Evolutionary conservation across 2,888 invertebrate species (phyloP).

Genomic region (Achlya flavicornis): DNA sequence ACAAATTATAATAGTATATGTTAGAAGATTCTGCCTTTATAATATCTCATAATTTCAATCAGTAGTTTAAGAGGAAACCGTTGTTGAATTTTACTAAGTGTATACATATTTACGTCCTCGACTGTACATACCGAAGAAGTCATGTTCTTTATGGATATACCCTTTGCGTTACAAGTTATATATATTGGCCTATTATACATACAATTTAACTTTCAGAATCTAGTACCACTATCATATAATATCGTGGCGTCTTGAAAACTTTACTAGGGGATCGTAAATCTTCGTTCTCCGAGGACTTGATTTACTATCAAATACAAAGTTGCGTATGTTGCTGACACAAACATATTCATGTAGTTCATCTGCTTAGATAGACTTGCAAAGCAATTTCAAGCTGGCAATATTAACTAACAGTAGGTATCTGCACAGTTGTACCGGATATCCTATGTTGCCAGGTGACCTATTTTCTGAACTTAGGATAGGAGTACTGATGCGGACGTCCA

Average conservation of each 20-base stretch:
- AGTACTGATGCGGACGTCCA: not conserved
- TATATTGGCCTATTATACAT: not conserved
- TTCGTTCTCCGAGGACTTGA: conserved; percentile 5
- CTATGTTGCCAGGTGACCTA: not conserved
- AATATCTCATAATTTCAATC: too few species aligned
- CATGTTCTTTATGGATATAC: too few species aligned
- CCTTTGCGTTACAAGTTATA: too few species aligned
- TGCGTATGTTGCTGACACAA: conserved; percentile 1
- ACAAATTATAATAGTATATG: too few species aligned
- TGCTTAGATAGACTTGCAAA: not conserved
- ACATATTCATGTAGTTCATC: not conserved
- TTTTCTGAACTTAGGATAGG: not conserved
- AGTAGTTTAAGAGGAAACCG: too few species aligned
- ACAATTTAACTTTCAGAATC: conserved; percentile 24
- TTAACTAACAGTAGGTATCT: not conserved
- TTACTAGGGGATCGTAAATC: conserved; percentile 17
- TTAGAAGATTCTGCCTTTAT: too few species aligned
- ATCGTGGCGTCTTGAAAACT: conserved; percentile 24
- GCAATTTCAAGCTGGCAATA: not conserved
- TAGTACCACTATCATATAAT: conserved; percentile 18
- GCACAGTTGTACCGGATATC: not conserved
- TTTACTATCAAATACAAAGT: conserved; percentile 6
- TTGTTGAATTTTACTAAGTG: too few species aligned
- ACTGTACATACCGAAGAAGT: not conserved
- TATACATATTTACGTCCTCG: too few species aligned